These are phyloP conservation scores for Chaetodon trifascialis DNA, from an alignment of 2,113 vertebrate species.

Conservation along the genomic window DNA sequence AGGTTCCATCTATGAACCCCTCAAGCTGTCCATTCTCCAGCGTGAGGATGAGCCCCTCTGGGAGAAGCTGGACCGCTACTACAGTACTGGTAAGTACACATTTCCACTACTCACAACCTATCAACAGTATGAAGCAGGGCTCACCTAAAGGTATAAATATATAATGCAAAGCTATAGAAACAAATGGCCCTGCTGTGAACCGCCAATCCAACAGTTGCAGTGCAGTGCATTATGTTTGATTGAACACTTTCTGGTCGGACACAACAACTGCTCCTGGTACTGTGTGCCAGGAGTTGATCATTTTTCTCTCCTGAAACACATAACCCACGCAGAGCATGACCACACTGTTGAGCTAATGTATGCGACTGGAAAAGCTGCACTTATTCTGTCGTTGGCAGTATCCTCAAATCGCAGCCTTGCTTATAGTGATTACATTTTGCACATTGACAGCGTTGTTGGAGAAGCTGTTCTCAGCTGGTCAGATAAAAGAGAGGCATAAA, in stretches of 20 bases:
- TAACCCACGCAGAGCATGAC: not conserved
- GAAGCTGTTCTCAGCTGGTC: constrained; percentile 3
- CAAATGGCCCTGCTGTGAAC: not conserved
- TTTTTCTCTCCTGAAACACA: not conserved
- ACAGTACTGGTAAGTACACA: constrained; percentile 89
- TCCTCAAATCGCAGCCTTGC: constrained; percentile 35
- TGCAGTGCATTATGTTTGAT: not conserved
- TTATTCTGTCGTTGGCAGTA: constrained; percentile 23
- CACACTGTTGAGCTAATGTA: not conserved
- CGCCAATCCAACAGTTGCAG: not conserved
- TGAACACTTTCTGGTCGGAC: not conserved
- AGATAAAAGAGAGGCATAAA: not conserved
- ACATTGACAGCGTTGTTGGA: constrained; percentile 21
- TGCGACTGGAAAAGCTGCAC: not conserved
- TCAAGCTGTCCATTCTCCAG: constrained; percentile 89
- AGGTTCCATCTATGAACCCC: constrained; percentile 98
- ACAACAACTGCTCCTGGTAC: not conserved
- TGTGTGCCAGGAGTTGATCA: not conserved
- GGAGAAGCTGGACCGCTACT: constrained; percentile 95
- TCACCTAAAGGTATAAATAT: not conserved
- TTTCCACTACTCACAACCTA: not conserved
- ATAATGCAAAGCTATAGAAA: not conserved
- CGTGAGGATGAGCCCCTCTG: constrained; percentile 89
- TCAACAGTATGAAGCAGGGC: not conserved
- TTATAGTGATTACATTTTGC: constrained; percentile 36